A percentile compares a stretch with the other conserved stretches of the same genome.
phyloP scores from a whole-genome alignment of 2,113 vertebrate species.

The Saccopteryx leptura region DNA sequence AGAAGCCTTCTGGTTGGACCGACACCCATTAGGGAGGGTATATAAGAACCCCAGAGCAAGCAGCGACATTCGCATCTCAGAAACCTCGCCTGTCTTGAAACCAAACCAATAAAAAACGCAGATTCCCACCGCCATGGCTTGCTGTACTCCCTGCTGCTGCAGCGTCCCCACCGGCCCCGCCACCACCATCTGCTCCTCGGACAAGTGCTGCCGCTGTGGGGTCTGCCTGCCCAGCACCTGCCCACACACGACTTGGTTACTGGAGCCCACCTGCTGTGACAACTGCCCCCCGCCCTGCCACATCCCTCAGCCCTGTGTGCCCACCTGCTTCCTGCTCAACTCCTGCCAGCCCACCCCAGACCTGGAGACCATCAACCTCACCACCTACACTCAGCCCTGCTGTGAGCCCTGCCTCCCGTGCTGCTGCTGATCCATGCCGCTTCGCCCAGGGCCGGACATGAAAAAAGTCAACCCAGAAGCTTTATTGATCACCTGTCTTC shows the following conservation, averaged over 20 bases:
- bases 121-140: slow-evolving; percentile 62
- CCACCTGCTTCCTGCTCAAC: slow-evolving; percentile 83
- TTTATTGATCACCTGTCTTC: not conserved
- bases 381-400: slow-evolving; percentile 68
- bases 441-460: not conserved
- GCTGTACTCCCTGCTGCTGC: slow-evolving; percentile 65
- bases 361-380: slow-evolving; percentile 79
- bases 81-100: not conserved
- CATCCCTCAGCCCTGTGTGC: slow-evolving; percentile 83
- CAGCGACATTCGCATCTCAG: slow-evolving; percentile 43
- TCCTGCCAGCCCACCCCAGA: slow-evolving; percentile 74
- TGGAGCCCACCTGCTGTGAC: slow-evolving; percentile 83
- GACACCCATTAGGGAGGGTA: slow-evolving; percentile 70
- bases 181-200: slow-evolving; percentile 76
- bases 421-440: not conserved
- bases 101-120: not conserved
- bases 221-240: slow-evolving; percentile 86
- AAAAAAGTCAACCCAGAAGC: not conserved
- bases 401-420: slow-evolving; percentile 72
- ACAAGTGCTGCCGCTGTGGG: slow-evolving; percentile 72
- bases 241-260: slow-evolving; percentile 76
- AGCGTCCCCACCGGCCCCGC: slow-evolving; percentile 72
- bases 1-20: slow-evolving; percentile 70
- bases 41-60: slow-evolving; percentile 69
- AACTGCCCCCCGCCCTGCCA: slow-evolving; percentile 81